A percentile compares a stretch with the other conserved stretches of the same genome.
Evolutionary conservation across 2,888 invertebrate genomes (phyloP).

Genomic region (Alitta virens): DNA sequence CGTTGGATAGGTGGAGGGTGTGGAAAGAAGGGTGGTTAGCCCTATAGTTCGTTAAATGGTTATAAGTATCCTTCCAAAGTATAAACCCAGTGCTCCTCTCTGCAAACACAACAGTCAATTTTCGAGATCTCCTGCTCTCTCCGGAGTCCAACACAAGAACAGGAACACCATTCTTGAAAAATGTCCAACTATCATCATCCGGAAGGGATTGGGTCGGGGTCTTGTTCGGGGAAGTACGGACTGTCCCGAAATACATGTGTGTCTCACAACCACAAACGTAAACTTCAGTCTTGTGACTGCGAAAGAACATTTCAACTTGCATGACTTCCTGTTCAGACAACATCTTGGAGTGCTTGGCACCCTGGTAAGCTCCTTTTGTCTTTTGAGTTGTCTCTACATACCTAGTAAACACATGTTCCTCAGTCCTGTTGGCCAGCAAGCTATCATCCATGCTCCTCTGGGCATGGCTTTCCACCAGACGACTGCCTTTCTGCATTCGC

Average conservation of each 20-base stretch:
- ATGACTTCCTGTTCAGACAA: slow-evolving; percentile 43
- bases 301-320: slow-evolving; percentile 56
- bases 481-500: slow-evolving; percentile 16
- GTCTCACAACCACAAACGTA: slow-evolving; percentile 75
- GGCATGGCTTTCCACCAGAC: slow-evolving; percentile 4
- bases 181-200: slow-evolving; percentile 63
- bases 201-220: not conserved
- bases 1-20: slow-evolving; percentile 76
- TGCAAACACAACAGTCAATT: slow-evolving; percentile 69
- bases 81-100: slow-evolving; percentile 80
- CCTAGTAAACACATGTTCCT: not conserved
- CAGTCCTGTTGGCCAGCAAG: not conserved
- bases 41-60: slow-evolving; percentile 72
- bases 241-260: slow-evolving; percentile 55
- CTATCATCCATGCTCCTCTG: slow-evolving; percentile 1
- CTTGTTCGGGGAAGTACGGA: slow-evolving; percentile 5
- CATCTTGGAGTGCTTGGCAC: not conserved
- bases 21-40: slow-evolving; percentile 71
- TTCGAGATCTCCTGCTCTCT: slow-evolving; percentile 63
- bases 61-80: slow-evolving; percentile 78
- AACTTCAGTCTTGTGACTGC: slow-evolving; percentile 75
- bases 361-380: not conserved
- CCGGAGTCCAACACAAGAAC: slow-evolving; percentile 76
- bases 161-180: slow-evolving; percentile 76
- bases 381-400: slow-evolving; percentile 2